Evolutionary conservation across 2,113 vertebrate species (phyloP).

Genomic region (Capreolus pygargus): DNA sequence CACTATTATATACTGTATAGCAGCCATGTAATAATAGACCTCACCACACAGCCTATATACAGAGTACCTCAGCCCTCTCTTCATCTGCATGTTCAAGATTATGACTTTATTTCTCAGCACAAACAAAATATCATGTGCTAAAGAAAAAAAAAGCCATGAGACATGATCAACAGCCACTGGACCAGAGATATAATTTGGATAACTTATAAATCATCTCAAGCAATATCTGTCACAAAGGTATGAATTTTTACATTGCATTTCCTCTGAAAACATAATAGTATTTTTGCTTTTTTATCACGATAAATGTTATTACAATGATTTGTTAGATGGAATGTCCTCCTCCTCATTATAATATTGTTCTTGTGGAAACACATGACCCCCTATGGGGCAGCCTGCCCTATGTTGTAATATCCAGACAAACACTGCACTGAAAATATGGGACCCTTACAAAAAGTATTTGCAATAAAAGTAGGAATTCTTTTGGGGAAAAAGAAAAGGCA

Average conservation of each 20-base stretch:
- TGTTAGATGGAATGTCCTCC: background rate
- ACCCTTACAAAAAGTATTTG: background rate
- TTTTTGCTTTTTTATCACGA: background rate
- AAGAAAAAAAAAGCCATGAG: background rate
- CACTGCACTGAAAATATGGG: background rate
- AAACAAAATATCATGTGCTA: background rate
- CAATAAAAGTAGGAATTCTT: background rate
- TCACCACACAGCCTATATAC: background rate
- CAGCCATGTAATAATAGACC: background rate
- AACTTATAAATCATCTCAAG: background rate
- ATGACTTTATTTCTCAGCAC: background rate
- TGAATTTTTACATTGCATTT: background rate
- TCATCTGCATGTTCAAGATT: background rate
- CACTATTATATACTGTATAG: background rate
- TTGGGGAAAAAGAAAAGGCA: background rate
- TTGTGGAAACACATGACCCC: background rate
- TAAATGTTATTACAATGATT: background rate
- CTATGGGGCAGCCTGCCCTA: background rate
- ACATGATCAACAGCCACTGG: conserved; percentile 11
- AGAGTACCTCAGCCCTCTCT: background rate
- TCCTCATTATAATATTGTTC: background rate
- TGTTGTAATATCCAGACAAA: background rate
- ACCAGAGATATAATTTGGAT: background rate
- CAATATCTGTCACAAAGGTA: background rate
- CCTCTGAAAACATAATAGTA: background rate